These are phyloP conservation scores for Hemistola chrysoprasaria DNA, from an alignment of 2,888 invertebrate species.

Conservation along the genomic window DNA sequence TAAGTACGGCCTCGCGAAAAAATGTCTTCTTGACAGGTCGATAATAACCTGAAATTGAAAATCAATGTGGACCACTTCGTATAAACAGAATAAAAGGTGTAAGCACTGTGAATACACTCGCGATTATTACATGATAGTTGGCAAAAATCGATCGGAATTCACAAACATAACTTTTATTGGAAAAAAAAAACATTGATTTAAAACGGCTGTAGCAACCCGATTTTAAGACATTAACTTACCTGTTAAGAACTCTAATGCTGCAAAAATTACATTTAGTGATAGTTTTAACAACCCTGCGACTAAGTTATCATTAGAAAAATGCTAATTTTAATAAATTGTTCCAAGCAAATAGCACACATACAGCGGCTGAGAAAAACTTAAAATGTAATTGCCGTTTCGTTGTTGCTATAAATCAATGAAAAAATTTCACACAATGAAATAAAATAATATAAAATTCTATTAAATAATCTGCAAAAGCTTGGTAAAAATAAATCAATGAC, in stretches of 20 bases:
- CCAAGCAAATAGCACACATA: slow-evolving; percentile 63
- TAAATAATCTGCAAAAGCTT: too few relatives aligned
- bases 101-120: slow-evolving; percentile 19
- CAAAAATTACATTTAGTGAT: slow-evolving; percentile 34
- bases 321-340: slow-evolving; percentile 31
- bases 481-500: too few relatives aligned
- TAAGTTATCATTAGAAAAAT: slow-evolving; percentile 4
- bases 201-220: slow-evolving; percentile 15
- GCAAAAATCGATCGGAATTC: slow-evolving; percentile 35
- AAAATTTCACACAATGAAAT: background rate
- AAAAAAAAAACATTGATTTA: slow-evolving; percentile 25
- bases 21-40: slow-evolving; percentile 81
- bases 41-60: slow-evolving; percentile 80
- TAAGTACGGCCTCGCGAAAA: slow-evolving; percentile 67
- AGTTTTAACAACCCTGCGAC: slow-evolving; percentile 38
- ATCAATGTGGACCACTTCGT: slow-evolving; percentile 64
- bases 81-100: slow-evolving; percentile 29
- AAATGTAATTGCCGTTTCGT: slow-evolving; percentile 62
- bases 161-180: slow-evolving; percentile 26
- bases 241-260: slow-evolving; percentile 19
- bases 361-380: slow-evolving; percentile 69
- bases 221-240: slow-evolving; percentile 22
- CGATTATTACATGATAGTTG: slow-evolving; percentile 25
- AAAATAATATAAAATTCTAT: too few relatives aligned
- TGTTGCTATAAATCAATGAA: slow-evolving; percentile 13